Evolutionary conservation across 2,113 vertebrate species (phyloP).

Genomic region (Paedocypris sp.): DNA sequence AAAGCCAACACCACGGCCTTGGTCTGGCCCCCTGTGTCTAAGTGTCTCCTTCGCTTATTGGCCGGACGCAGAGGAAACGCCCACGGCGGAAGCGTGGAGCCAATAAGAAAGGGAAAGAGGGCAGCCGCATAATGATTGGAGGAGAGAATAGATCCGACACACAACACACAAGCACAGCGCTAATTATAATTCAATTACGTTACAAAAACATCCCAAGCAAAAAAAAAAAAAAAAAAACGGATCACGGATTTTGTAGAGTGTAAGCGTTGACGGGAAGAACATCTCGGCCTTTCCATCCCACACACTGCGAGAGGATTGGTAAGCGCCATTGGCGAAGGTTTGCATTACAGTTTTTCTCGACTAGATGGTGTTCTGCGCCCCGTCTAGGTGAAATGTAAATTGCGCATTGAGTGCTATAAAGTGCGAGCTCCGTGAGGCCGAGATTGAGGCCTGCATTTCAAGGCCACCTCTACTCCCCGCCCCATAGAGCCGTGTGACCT

Average conservation of each 20-base stretch:
- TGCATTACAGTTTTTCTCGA: background rate
- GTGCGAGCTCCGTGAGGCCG: background rate
- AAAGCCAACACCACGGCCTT: slow-evolving; percentile 33
- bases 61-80: slow-evolving; percentile 43
- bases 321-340: background rate
- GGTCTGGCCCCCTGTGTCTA: slow-evolving; percentile 46
- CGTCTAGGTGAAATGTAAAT: slow-evolving; percentile 34
- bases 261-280: background rate
- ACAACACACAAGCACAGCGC: background rate
- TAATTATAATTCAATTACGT: no score
- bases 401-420: slow-evolving; percentile 38
- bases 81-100: slow-evolving; percentile 39
- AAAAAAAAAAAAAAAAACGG: slow-evolving; percentile 18
- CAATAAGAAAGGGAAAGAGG: slow-evolving; percentile 42
- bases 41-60: slow-evolving; percentile 38
- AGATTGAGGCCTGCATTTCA: slow-evolving; percentile 13
- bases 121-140: slow-evolving; percentile 34
- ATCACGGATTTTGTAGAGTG: background rate
- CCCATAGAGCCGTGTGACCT: slow-evolving; percentile 57
- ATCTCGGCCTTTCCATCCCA: background rate
- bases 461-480: slow-evolving; percentile 30
- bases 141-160: slow-evolving; percentile 31
- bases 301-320: background rate
- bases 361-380: background rate
- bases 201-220: background rate